Percentiles rank a stretch among this genome's conserved stretches.
phyloP scores from a whole-genome alignment of 1,140 invertebrate species.

The Potamilus streckersoni region DNA sequence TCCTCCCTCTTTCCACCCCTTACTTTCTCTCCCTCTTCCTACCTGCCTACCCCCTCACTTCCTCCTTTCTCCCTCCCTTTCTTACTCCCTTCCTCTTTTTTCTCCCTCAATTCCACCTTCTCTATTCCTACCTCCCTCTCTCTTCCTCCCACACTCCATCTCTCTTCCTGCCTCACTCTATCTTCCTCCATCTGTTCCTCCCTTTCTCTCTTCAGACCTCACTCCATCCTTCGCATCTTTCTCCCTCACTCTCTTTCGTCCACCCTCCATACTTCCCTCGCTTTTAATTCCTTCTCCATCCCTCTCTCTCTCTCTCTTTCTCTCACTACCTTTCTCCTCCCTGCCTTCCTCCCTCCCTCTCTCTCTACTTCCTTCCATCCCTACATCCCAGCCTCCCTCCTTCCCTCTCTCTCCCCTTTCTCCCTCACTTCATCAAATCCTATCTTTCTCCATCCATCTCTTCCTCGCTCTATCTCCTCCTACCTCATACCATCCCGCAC shows the following conservation, averaged over 20 bases:
- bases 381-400: neutral
- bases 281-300: too few species aligned
- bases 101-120: too few species aligned
- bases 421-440: conserved; percentile 4
- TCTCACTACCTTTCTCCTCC: neutral
- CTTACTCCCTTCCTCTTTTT: too few species aligned
- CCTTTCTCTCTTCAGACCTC: neutral
- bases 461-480: neutral
- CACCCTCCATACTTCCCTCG: too few species aligned
- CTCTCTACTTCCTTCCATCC: neutral
- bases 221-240: neutral
- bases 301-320: neutral
- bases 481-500: conserved; percentile 1
- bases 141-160: too few species aligned
- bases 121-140: too few species aligned
- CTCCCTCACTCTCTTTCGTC: neutral
- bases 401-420: conserved; percentile 11
- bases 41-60: neutral
- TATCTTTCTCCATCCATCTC: neutral
- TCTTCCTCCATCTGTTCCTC: neutral
- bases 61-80: neutral
- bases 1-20: too few species aligned
- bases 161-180: neutral
- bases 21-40: neutral
- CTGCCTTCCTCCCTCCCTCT: neutral